phyloP scores from a whole-genome alignment of 1,140 invertebrate species.

The Armadillidium nasatum region DNA sequence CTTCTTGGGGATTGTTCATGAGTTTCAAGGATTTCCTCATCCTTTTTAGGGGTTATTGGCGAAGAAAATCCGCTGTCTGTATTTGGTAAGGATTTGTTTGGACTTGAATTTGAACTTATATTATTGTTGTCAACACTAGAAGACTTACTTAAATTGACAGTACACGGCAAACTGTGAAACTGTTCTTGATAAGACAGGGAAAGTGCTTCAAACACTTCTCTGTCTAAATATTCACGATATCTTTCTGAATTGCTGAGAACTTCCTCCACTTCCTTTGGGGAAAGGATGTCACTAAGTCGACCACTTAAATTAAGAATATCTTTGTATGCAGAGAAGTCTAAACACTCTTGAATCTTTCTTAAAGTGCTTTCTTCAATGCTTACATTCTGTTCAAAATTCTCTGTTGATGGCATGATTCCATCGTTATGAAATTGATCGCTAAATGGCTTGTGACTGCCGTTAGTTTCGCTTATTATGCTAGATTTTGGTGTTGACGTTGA shows the following conservation, averaged over 20 bases:
- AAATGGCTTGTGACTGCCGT: conserved; percentile 20
- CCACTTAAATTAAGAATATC: conserved; percentile 50
- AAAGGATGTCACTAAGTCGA: conserved; percentile 49
- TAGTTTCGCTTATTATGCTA: conserved; percentile 17
- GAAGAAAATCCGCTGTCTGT: conserved; percentile 36
- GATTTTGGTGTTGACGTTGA: conserved; percentile 41
- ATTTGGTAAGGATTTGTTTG: conserved; percentile 6
- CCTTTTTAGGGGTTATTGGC: conserved; percentile 20
- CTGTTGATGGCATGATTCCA: conserved; percentile 40
- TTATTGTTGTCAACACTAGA: too few species aligned
- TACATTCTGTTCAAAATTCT: conserved; percentile 31
- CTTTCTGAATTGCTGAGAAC: conserved; percentile 49
- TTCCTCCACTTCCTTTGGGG: conserved; percentile 49
- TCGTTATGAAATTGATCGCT: conserved; percentile 43
- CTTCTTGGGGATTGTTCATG: neutral
- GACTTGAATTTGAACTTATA: conserved; percentile 11
- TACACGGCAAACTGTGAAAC: neutral
- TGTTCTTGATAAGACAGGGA: conserved; percentile 41
- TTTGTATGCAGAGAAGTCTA: conserved; percentile 49
- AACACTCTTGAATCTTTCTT: conserved; percentile 46
- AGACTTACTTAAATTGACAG: neutral
- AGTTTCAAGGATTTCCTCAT: neutral
- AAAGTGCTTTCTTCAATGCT: conserved; percentile 46
- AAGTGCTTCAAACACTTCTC: conserved; percentile 48
- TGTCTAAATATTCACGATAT: conserved; percentile 47